These are phyloP conservation scores for Myiothlypis chrysogaster DNA, from an alignment of 2,797 vertebrate species.

Conservation along the genomic window DNA sequence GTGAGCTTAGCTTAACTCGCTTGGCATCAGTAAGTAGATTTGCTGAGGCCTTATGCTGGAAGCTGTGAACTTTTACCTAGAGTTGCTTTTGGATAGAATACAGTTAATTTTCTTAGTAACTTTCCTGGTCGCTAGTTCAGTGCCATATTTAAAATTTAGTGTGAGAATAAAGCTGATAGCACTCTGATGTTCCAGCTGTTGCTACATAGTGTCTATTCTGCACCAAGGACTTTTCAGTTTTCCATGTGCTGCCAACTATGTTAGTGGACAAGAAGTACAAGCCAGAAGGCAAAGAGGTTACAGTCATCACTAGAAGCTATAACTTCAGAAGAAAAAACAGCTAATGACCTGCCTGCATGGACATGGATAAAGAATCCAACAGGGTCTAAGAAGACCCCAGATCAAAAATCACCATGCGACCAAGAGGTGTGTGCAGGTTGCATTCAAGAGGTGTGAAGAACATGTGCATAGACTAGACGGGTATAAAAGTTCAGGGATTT, in stretches of 20 bases:
- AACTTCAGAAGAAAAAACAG: neutral
- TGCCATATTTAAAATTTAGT: neutral
- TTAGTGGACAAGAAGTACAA: neutral
- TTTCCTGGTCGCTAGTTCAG: neutral
- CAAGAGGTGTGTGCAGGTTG: neutral
- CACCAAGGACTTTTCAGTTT: neutral
- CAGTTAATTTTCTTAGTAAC: neutral
- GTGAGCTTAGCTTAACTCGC: neutral
- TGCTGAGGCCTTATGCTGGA: neutral
- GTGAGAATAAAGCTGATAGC: neutral
- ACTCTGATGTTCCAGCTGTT: neutral
- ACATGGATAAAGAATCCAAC: neutral
- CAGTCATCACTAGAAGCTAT: neutral
- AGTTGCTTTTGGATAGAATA: neutral
- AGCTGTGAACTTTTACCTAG: neutral
- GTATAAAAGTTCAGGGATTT: neutral
- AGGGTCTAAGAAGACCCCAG: neutral
- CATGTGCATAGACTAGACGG: neutral
- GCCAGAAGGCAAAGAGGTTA: neutral
- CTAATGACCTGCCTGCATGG: neutral
- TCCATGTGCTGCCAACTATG: neutral
- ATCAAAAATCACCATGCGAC: neutral
- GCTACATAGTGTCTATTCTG: neutral
- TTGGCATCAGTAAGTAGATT: neutral
- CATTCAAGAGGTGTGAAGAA: neutral